A percentile compares a stretch with the other conserved stretches of the same genome.
These are phyloP conservation scores for Spatula versicolor DNA, from an alignment of 2,797 vertebrate genomes.

Conservation along the genomic window DNA sequence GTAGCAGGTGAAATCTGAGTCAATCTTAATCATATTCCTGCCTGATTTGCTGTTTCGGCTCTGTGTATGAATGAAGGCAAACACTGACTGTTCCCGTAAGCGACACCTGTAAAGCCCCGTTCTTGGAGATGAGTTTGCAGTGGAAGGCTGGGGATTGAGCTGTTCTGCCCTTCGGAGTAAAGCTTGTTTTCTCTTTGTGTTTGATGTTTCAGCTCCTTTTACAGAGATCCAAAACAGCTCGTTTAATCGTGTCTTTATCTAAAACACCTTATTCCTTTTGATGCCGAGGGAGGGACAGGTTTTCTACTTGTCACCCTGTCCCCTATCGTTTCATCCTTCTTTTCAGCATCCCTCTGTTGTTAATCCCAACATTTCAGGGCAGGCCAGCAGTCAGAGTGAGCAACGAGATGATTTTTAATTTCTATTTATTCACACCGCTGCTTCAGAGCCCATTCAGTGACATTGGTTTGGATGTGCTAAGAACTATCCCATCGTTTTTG, in stretches of 20 bases:
- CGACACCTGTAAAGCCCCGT: neutral
- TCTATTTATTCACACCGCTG: neutral
- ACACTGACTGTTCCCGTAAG: neutral
- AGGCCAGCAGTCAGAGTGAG: neutral
- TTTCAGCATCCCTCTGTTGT: constrained; percentile 1
- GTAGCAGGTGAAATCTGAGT: neutral
- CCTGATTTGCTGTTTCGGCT: neutral
- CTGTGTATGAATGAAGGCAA: neutral
- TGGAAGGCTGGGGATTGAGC: neutral
- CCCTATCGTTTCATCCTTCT: neutral
- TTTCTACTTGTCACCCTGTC: neutral
- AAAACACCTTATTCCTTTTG: constrained; percentile 13
- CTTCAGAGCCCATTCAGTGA: neutral
- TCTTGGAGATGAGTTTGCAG: neutral
- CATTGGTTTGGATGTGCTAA: rapidly evolving
- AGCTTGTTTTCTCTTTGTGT: neutral
- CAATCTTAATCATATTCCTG: neutral
- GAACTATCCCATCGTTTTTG: rapidly evolving
- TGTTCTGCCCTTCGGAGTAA: neutral
- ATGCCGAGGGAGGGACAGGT: neutral
- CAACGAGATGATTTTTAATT: neutral
- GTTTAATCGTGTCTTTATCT: constrained; percentile 9
- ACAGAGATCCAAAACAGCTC: neutral
- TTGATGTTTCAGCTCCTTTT: constrained; percentile 35
- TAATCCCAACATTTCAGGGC: neutral